Evolutionary conservation across 1,140 invertebrate genomes (phyloP).

Genomic region (Drosophila bifasciata): DNA sequence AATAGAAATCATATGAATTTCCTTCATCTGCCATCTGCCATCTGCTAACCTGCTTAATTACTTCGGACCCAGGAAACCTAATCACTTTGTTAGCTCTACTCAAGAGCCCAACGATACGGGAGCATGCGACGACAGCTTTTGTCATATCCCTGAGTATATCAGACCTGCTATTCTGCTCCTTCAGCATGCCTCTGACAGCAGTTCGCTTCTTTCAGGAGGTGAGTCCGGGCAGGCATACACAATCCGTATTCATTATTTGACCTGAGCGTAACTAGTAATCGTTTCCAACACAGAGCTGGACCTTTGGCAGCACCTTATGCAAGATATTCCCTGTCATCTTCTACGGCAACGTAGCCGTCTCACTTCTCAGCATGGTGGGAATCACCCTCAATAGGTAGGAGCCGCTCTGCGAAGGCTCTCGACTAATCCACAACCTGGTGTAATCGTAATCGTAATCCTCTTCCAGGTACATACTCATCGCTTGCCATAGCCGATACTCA

Average conservation of each 20-base stretch:
- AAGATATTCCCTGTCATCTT: conserved; percentile 94
- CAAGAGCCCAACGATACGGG: conserved; percentile 90
- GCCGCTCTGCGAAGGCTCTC: conserved; percentile 8
- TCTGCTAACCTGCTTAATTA: conserved; percentile 1
- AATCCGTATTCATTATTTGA: background rate
- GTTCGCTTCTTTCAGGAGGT: conserved; percentile 91
- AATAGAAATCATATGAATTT: background rate
- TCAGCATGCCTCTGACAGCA: conserved; percentile 93
- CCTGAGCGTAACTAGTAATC: too few relatives aligned
- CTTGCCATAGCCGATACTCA: conserved; percentile 90
- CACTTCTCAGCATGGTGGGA: conserved; percentile 94
- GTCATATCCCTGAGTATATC: conserved; percentile 93
- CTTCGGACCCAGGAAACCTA: conserved; percentile 88
- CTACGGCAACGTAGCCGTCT: conserved; percentile 95
- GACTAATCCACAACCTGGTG: conserved; percentile 13
- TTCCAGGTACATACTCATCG: conserved; percentile 92
- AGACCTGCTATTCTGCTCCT: conserved; percentile 92
- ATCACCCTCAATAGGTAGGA: conserved; percentile 94
- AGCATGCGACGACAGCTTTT: conserved; percentile 94
- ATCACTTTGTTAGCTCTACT: conserved; percentile 91
- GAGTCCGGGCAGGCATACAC: conserved; percentile 12
- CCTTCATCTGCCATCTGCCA: background rate
- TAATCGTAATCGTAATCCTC: conserved; percentile 1
- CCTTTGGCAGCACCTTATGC: conserved; percentile 91
- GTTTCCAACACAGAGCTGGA: conserved; percentile 86